Evolutionary conservation across 2,888 invertebrate species (phyloP), one percentile per base, ranked within the genome.

Genomic region (Idaea aversata): DNA sequence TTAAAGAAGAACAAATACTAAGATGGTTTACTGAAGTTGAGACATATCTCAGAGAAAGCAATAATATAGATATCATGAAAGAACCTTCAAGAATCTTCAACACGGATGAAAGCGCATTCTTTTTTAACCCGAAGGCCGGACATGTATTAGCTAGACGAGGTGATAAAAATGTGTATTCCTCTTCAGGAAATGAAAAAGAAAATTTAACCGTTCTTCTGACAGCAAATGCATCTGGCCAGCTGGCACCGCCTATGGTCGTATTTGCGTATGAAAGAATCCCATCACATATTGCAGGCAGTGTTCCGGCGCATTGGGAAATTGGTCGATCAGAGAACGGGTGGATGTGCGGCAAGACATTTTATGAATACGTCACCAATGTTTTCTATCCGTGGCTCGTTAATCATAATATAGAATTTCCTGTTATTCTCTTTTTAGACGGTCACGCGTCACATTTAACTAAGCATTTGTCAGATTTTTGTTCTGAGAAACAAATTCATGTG

Each of bases 191-290:
- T 61, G 75, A 76, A 62, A 78, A 75, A 70, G 74, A 77, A 61
- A 71, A 75, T 67, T 64, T 78, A 13, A 78, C 77, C 47, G 77
- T 76, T 34, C 67, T 79, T 61, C 64, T 81, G 59, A 77, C 73
- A n/a, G 78, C 72, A 61, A 78, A 77, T 69, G 81, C 80, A 57
- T 69, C 70, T 65, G 82, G 82, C 25, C 65, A 73, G 61, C 64
- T 76, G 34, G 71, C 75, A 62, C 77, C 77, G 35, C 76, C 78
- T n/a, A 76, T 80, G 77, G 77, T 83, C 25, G 68, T 81, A 7
- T 81, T 72, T 69, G 71, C 76, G 35, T 80, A 80, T 65, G 72
- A 75, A 63, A 71, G 74, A 70, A 71, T 79, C 61, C 63, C 63
- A 59, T 58, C 63, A 36, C 36, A 36, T 36, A 68, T 72, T 61